Base-by-base conservation (phyloP, 2,888 invertebrate genomes). In the Vandiemenella viatica region DNA sequence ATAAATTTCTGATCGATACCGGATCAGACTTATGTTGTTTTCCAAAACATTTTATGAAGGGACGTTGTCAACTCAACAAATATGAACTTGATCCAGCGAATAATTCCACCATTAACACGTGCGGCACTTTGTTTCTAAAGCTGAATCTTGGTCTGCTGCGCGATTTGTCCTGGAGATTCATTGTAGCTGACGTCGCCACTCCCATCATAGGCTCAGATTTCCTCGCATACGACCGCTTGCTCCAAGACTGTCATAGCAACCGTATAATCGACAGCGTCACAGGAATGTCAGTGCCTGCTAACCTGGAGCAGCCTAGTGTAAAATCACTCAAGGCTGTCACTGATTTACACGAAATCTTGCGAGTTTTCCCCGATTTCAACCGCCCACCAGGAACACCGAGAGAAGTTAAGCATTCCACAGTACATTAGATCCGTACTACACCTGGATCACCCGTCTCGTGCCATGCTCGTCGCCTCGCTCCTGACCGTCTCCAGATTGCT, bases 361-460 rank as follows among this genome's bases (percentile, higher is more conserved):
- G 10, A 6, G 7, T 8, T 6, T 23, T 23, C 26, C 26, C 26
- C 26, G 26, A 23, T 6, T 10, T 23, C 26, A 10, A 8, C 26
- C 26, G 26, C 10, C 26, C 26, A 6, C 7, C 26, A 6, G 26
- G 26, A 6, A 10, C 26, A 23, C 26, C 26, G 26, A 6, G 26
- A 10, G 7, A 23, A 10, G 10, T 10, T 10, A 6, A 10, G 26
- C 10, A 23, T 10, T 8, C 26, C 26, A 23, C 26, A 8, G 26
- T 23, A 10, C 26, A 23, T 23, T 10, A 8, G 6, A 23, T 23
- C 6, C 26, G 26, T 6, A 23, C 26, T 6, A 23, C 56, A 6
- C 23, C 54, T 3, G 62, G 63, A 13, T 59, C 60, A 19, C 64
- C 64, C 4, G 58, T 61, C 5, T 49, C 48, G 20, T 37, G 55